Evolutionary conservation across 2,113 vertebrate species (phyloP).

Genomic region (Ptychochromis oligacanthus): DNA sequence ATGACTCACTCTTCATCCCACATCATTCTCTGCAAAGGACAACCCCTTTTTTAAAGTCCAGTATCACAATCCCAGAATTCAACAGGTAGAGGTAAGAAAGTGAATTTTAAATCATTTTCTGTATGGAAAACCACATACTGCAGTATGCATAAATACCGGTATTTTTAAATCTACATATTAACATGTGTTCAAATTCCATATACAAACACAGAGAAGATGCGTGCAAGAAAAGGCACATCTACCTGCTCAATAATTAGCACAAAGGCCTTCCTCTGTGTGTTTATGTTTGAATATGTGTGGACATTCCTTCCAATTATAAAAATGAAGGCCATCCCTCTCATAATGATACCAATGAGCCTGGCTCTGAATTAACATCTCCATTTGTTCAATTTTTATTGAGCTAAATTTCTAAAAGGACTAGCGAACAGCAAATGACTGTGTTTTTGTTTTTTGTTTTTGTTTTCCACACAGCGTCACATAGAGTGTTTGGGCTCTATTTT

Average conservation of each 20-base stretch:
- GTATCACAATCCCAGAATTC: conserved; percentile 32
- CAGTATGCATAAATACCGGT: not conserved
- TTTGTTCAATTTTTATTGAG: not conserved
- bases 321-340: not conserved
- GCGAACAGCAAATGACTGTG: too few relatives aligned
- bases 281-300: not conserved
- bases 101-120: conserved; percentile 3
- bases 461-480: not conserved
- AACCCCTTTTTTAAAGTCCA: conserved; percentile 39
- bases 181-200: not conserved
- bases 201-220: not conserved
- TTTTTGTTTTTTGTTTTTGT: not conserved
- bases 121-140: not conserved
- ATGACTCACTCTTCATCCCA: conserved; percentile 65
- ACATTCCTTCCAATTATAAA: not conserved
- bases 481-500: not conserved
- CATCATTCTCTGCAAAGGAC: conserved; percentile 43
- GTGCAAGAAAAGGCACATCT: not conserved
- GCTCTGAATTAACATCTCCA: not conserved
- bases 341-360: not conserved
- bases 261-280: not conserved
- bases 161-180: not conserved
- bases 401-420: not conserved
- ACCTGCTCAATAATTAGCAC: not conserved
- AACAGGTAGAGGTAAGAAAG: not conserved